These are phyloP conservation scores for Euphonia xanthogaster DNA, from an alignment of 2,797 vertebrate genomes.

Conservation along the genomic window DNA sequence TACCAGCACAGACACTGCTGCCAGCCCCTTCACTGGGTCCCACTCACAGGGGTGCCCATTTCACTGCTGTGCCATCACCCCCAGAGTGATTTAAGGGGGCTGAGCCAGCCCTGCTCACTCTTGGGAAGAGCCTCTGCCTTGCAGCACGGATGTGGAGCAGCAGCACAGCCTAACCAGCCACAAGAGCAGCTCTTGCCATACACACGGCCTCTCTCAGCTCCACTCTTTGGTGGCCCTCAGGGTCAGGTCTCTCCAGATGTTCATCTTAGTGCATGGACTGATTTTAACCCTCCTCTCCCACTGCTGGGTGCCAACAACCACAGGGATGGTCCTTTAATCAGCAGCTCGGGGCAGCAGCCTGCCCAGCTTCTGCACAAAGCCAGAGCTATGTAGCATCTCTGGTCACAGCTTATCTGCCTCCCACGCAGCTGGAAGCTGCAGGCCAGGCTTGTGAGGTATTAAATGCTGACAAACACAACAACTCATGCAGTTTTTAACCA, in stretches of 20 bases:
- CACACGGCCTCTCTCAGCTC: neutral
- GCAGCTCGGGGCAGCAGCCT: neutral
- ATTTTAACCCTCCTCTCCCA: neutral
- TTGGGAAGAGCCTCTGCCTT: neutral
- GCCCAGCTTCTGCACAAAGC: neutral
- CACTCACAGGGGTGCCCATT: neutral
- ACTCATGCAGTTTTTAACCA: neutral
- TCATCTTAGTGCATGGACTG: neutral
- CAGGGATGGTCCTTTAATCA: neutral
- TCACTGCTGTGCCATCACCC: neutral
- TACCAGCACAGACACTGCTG: neutral
- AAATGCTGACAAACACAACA: neutral
- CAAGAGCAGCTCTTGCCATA: neutral
- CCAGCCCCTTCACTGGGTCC: neutral
- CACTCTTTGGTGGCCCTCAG: neutral
- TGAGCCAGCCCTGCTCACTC: neutral
- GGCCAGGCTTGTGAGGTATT: neutral
- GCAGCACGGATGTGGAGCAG: neutral
- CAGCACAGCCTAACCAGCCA: neutral
- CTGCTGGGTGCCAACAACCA: neutral
- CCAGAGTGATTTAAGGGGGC: rapidly evolving
- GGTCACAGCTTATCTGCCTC: neutral
- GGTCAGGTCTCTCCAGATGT: neutral
- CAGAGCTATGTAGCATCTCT: neutral
- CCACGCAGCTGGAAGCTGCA: neutral